phyloP scores from a whole-genome alignment of 2,113 vertebrate species.

The Atrichornis clamosus region DNA sequence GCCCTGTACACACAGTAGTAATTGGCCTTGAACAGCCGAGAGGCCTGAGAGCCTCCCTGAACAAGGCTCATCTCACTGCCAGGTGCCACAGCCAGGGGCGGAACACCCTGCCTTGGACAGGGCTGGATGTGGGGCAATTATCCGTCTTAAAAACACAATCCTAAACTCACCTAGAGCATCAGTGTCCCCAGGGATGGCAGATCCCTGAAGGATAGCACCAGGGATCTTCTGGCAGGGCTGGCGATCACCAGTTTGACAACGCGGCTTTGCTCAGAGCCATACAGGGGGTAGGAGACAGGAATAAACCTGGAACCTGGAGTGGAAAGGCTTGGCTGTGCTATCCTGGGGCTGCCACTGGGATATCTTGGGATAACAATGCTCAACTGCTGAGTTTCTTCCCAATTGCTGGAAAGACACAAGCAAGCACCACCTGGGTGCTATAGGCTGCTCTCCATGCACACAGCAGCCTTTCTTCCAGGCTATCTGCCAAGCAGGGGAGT shows the following conservation, averaged over 20 bases:
- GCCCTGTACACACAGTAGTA: neutral
- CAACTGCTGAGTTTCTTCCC: neutral
- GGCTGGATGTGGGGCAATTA: neutral
- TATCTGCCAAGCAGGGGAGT: neutral
- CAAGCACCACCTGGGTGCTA: neutral
- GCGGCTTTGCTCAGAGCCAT: neutral
- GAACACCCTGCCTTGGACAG: neutral
- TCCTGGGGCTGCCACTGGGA: neutral
- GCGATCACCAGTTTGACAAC: accelerated
- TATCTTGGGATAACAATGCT: neutral
- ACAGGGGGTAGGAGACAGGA: accelerated
- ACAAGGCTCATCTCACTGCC: neutral
- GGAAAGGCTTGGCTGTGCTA: neutral
- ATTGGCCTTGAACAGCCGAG: neutral
- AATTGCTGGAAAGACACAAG: neutral
- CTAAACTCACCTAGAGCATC: neutral
- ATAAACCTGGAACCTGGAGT: neutral
- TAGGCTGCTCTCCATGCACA: neutral
- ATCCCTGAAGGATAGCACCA: neutral
- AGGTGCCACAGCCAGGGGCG: neutral
- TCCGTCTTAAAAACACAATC: neutral
- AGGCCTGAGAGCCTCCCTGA: neutral
- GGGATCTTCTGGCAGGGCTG: neutral
- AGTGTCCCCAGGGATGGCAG: neutral
- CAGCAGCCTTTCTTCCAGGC: neutral